Conservation (phyloP, 2,113 vertebrate genomes). For the Rhinichthys klamathensis region DNA sequence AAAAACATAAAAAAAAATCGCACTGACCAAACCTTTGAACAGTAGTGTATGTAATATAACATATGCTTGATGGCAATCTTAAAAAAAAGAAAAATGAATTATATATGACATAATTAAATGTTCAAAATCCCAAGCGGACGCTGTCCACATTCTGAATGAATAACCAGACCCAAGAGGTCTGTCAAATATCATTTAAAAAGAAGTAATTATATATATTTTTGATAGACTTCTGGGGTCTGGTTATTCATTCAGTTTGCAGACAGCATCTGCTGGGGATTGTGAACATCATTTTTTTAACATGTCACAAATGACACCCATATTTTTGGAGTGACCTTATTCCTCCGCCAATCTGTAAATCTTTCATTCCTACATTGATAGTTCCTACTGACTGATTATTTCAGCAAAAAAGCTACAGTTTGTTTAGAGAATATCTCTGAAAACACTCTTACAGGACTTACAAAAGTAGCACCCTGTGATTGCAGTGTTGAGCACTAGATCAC, state of each 20-base stretch:
- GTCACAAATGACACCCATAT: not conserved
- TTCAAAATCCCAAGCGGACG: not conserved
- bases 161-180: not conserved
- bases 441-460: not conserved
- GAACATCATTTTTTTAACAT: not conserved
- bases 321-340: not conserved
- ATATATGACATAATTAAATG: too few relatives aligned
- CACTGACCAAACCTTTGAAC: too few relatives aligned
- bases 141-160: not conserved
- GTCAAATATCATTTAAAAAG: not conserved
- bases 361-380: not conserved
- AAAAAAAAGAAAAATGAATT: too few relatives aligned
- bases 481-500: conserved; percentile 5
- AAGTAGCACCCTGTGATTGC: conserved; percentile 7
- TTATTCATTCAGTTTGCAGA: not conserved
- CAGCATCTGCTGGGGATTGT: not conserved
- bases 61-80: too few relatives aligned
- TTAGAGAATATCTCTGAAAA: not conserved
- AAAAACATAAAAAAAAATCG: too few relatives aligned
- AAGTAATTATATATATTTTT: too few relatives aligned
- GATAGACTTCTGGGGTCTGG: not conserved
- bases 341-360: not conserved
- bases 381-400: not conserved
- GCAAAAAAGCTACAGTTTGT: not conserved
- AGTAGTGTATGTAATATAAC: too few relatives aligned